These are phyloP conservation scores for Nemurella pictetii DNA, from an alignment of 2,888 invertebrate species.

Conservation along the genomic window DNA sequence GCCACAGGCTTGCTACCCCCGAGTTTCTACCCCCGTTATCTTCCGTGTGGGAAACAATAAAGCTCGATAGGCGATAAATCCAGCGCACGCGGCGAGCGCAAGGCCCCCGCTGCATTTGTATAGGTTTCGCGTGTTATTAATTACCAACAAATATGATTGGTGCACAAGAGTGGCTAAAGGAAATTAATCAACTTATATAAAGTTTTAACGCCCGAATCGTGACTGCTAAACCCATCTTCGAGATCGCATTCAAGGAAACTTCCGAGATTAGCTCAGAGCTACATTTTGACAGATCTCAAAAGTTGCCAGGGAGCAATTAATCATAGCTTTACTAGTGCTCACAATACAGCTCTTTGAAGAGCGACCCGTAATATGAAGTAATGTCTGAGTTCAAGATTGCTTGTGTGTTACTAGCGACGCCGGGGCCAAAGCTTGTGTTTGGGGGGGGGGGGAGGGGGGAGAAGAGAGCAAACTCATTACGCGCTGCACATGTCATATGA, in stretches of 20 bases:
- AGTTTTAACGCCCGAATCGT: constrained; percentile 5
- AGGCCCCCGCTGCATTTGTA: not conserved
- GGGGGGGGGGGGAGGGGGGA: not conserved
- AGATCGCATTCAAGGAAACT: constrained; percentile 8
- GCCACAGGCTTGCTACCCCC: not conserved
- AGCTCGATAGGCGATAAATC: not conserved
- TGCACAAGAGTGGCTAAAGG: constrained; percentile 3
- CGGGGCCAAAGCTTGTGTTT: too few relatives aligned
- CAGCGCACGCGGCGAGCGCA: not conserved
- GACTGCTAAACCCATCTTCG: not conserved
- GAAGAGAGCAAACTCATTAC: constrained; percentile 15
- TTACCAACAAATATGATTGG: constrained; percentile 15
- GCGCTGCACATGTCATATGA: constrained; percentile 10
- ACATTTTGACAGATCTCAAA: constrained; percentile 23
- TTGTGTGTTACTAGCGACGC: too few relatives aligned
- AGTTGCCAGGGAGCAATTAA: constrained; percentile 15
- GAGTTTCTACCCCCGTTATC: not conserved
- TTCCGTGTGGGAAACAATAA: not conserved
- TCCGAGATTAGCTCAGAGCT: constrained; percentile 23
- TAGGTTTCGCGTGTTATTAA: not conserved
- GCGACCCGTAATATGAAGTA: not conserved
- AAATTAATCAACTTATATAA: constrained; percentile 7
- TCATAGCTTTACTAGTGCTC: constrained; percentile 17
- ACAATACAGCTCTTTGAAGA: constrained; percentile 5
- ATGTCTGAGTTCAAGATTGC: not conserved